Evolutionary conservation across 1,140 invertebrate species (phyloP).

Genomic region (Drosophila asahinai): DNA sequence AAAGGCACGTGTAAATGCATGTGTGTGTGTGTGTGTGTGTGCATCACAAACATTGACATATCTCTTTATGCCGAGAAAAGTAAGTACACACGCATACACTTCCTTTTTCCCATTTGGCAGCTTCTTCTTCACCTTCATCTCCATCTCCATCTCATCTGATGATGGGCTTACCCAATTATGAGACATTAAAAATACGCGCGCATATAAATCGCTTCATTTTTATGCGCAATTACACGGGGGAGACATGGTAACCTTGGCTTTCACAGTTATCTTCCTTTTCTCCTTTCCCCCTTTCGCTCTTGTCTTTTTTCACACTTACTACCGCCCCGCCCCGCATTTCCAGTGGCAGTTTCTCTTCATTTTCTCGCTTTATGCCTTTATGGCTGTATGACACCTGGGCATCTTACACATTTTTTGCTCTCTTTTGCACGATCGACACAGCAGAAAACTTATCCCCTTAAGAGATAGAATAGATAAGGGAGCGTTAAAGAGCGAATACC

Average conservation of each 20-base stretch:
- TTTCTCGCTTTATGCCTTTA: neutral
- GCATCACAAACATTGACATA: constrained; percentile 39
- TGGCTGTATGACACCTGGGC: constrained; percentile 2
- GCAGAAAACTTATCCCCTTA: neutral
- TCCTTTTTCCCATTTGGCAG: constrained; percentile 4
- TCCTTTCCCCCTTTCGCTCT: neutral
- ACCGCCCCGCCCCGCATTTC: neutral
- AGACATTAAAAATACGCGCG: constrained; percentile 80
- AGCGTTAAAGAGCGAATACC: too few relatives aligned
- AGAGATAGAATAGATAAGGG: too few relatives aligned
- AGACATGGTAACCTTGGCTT: constrained; percentile 40
- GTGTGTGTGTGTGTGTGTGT: constrained; percentile 14
- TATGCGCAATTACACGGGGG: constrained; percentile 70
- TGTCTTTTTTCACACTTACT: neutral
- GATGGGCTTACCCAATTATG: constrained; percentile 72
- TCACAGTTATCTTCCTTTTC: neutral
- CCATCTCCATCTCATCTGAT: constrained; percentile 3
- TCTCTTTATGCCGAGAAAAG: neutral
- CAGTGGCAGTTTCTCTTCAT: neutral
- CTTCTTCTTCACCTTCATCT: neutral
- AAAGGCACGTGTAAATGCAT: constrained; percentile 1
- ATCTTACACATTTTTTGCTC: neutral
- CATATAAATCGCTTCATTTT: constrained; percentile 84
- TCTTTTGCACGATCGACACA: neutral
- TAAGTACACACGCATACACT: neutral